Conservation (phyloP, 1,140 invertebrate species). For the Penaeus japonicus region DNA sequence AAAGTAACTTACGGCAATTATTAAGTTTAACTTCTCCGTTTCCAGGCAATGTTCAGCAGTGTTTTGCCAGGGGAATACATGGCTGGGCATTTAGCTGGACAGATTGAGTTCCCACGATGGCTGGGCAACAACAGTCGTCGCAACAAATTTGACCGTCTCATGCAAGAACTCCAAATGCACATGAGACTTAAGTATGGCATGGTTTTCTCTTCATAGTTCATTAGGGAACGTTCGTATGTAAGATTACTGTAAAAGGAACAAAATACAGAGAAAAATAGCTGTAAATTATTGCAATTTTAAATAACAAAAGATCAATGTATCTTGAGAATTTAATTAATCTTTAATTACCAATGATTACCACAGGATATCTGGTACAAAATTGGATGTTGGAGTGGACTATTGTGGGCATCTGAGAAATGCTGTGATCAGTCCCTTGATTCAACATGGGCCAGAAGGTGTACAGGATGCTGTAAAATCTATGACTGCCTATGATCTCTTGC, state of each 20-base stretch:
- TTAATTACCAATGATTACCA: neutral
- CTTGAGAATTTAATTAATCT: neutral
- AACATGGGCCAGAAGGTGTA: conserved; percentile 77
- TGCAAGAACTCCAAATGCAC: conserved; percentile 83
- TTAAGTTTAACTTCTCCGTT: too few relatives aligned
- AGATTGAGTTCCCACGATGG: conserved; percentile 93
- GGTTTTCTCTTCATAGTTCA: neutral
- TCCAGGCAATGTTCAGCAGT: conserved; percentile 85
- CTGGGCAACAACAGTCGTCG: conserved; percentile 85
- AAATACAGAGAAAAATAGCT: neutral
- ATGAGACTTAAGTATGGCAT: conserved; percentile 75
- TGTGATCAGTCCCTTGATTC: conserved; percentile 77
- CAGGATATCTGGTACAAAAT: conserved; percentile 79
- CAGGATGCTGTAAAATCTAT: conserved; percentile 77
- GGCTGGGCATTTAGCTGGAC: conserved; percentile 77
- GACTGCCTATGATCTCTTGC: conserved; percentile 81
- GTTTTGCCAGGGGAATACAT: conserved; percentile 88
- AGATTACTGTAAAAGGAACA: neutral
- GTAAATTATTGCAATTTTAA: neutral
- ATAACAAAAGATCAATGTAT: too few relatives aligned
- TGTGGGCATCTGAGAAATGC: conserved; percentile 75
- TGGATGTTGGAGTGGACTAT: conserved; percentile 85
- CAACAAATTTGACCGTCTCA: conserved; percentile 82
- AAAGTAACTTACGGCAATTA: too few relatives aligned
- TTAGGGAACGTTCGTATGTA: neutral